Percentiles rank a stretch among this genome's conserved stretches.
phyloP scores from a whole-genome alignment of 2,797 vertebrate species.

The Phrynocephalus forsythii region DNA sequence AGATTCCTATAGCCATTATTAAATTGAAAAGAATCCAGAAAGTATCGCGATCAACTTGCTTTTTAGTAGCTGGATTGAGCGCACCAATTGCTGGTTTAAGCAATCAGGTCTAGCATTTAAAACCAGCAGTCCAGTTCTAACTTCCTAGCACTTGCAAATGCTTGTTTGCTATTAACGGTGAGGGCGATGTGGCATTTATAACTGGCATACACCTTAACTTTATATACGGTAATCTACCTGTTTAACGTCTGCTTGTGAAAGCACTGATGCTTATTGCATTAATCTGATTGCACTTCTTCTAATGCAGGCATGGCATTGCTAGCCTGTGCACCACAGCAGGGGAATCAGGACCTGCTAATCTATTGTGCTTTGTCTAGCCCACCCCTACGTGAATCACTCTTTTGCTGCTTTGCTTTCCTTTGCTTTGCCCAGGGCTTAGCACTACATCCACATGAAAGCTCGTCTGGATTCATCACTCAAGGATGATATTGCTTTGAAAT shows the following conservation, averaged over 20 bases:
- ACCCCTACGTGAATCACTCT: background rate
- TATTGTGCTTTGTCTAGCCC: background rate
- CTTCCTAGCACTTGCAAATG: slow-evolving; percentile 16
- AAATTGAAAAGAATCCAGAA: background rate
- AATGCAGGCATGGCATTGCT: background rate
- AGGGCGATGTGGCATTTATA: slow-evolving; percentile 38
- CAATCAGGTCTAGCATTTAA: slow-evolving; percentile 6
- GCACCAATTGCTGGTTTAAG: slow-evolving; percentile 7
- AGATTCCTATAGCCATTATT: background rate
- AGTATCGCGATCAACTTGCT: background rate
- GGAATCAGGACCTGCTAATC: background rate
- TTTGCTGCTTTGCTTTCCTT: background rate
- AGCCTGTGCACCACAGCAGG: background rate
- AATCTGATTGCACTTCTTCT: background rate
- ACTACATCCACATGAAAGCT: background rate
- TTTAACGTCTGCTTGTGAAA: background rate
- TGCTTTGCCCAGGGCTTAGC: background rate
- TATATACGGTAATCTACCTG: background rate
- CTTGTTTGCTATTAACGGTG: background rate
- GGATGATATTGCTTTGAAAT: background rate
- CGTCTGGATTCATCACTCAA: background rate
- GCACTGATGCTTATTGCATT: background rate
- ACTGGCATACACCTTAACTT: background rate
- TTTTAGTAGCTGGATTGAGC: background rate
- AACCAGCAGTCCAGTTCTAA: background rate